These are phyloP conservation scores for Hirtodrosophila confusa DNA, from an alignment of 2,888 invertebrate genomes.

Conservation along the genomic window DNA sequence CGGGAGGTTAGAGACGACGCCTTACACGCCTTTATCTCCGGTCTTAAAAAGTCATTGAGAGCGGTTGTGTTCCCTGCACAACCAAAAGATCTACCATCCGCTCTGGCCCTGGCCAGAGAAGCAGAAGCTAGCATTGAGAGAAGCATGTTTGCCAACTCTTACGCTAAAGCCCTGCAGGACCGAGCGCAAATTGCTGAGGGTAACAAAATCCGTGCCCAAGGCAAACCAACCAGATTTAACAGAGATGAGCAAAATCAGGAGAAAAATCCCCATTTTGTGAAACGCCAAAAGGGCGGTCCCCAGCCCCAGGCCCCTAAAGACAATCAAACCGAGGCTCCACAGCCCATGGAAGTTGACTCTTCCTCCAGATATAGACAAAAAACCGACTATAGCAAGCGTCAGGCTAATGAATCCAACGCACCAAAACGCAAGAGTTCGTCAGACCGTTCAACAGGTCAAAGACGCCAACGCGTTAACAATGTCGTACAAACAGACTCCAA, in stretches of 20 bases:
- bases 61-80: background rate
- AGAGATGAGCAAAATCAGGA: conserved; percentile 4
- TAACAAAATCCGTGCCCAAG: conserved; percentile 1
- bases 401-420: conserved; percentile 1
- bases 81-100: no score
- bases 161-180: background rate
- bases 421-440: conserved; percentile 3
- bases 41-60: background rate
- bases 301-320: conserved; percentile 5
- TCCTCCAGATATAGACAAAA: conserved; percentile 8
- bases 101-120: background rate
- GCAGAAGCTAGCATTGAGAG: background rate
- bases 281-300: conserved; percentile 7
- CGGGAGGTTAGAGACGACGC: conserved; percentile 10
- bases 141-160: background rate
- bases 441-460: conserved; percentile 8
- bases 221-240: conserved; percentile 3
- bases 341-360: conserved; percentile 19
- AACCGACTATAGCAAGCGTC: conserved; percentile 6
- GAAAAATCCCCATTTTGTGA: conserved; percentile 12
- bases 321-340: conserved; percentile 10
- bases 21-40: conserved; percentile 9
- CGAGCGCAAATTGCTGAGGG: background rate
- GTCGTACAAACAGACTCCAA: conserved; percentile 1
- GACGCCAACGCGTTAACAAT: conserved; percentile 17